These are phyloP conservation scores for Ctena decussata DNA, from an alignment of 2,888 invertebrate species.

Conservation along the genomic window DNA sequence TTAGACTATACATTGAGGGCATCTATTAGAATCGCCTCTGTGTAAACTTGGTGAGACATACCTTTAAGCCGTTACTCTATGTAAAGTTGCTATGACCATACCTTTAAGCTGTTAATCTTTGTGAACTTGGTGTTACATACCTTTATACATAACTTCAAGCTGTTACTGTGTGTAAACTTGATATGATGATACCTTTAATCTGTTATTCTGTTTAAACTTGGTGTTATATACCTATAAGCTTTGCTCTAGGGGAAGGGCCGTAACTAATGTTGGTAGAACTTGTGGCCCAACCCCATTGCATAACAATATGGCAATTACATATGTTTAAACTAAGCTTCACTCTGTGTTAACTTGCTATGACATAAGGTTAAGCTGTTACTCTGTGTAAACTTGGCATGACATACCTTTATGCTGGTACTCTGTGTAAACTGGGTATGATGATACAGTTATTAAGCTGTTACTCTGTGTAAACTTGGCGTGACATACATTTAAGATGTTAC, in stretches of 20 bases:
- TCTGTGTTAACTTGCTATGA: too few species aligned
- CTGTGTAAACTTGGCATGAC: constrained; percentile 94
- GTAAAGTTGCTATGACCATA: too few species aligned
- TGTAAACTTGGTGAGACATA: too few species aligned
- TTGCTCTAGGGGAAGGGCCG: too few species aligned
- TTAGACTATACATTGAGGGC: too few species aligned
- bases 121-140: not conserved
- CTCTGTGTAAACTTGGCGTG: not conserved
- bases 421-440: not conserved
- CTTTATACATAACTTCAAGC: not conserved
- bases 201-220: not conserved
- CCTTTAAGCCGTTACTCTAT: not conserved
- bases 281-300: too few species aligned
- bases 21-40: too few species aligned
- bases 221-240: not conserved
- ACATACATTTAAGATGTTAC: not conserved
- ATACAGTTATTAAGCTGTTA: not conserved
- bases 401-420: not conserved
- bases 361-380: constrained; percentile 98
- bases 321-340: too few species aligned
- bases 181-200: not conserved
- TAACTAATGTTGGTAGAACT: too few species aligned
- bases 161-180: not conserved
- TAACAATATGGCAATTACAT: too few species aligned
- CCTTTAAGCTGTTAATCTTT: too few species aligned